Evolutionary conservation across 2,113 vertebrate species (phyloP), one percentile per base, ranked within the genome.

Genomic region (Oryzias celebensis): DNA sequence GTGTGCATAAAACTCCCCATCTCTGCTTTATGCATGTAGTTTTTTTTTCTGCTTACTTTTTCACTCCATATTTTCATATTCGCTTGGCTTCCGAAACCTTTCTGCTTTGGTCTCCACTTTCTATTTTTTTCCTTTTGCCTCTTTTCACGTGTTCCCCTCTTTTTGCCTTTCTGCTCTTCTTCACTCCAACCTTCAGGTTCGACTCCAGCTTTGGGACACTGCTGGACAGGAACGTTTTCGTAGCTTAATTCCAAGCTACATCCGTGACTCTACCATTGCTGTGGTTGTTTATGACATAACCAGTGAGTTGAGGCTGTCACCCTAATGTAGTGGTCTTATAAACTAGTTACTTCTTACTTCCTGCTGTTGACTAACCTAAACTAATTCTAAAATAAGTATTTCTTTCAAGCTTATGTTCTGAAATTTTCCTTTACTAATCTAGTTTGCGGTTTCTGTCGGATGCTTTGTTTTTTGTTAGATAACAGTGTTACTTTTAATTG

Each of bases 251-350:
- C 92, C 92, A 85, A 93, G 92, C 91, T 93, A 93, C 92, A 93
- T 93, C 89, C 92, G 92, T 50, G 92, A 93, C 83, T 93, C 92
- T 81, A 93, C 92, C 90, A 92, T 93, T 82, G 92, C 92, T 82
- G 92, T 93, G 87, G 92, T 93, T 88, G 92, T 93, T 88, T 93
- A 92, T 92, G 92, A 93, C 87, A 93, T 93, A 87, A 93, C 92
- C 91, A 93, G 92, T 93, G 91, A 93, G 92, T 93, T 83, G 84
- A 87, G 83, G 87, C 85, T 77, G 84, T 71, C 36, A 12, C 36
- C 36, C 36, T 12, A 36, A 36, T 12, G 36, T 36, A 36, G 36
- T 12, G 26, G 26, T 36, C 1, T 36, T 36, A 36, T 36, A 36
- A 36, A 36, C 10, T 41, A 22, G n/a, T n/a, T 18, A 15, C 22